Evolutionary conservation across 2,113 vertebrate species (phyloP).

Genomic region (Onychostruthus taczanowskii): DNA sequence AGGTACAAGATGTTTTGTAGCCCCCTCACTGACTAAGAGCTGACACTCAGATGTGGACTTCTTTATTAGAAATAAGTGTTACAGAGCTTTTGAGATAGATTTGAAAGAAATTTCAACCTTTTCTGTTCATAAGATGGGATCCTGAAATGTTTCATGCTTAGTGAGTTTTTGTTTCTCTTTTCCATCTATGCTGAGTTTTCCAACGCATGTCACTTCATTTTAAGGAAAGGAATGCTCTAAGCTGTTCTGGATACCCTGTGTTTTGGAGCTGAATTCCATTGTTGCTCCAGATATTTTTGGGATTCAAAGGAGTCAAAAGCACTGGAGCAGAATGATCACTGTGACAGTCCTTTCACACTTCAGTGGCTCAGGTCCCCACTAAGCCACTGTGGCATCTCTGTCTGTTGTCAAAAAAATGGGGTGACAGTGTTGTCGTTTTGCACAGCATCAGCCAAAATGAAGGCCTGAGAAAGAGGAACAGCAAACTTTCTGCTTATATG

Average conservation of each 20-base stretch:
- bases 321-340: neutral
- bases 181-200: neutral
- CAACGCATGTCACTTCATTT: neutral
- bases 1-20: neutral
- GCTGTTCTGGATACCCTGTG: neutral
- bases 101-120: neutral
- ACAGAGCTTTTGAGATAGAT: neutral
- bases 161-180: neutral
- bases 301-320: neutral
- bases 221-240: neutral
- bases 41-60: neutral
- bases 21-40: neutral
- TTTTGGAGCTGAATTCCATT: neutral
- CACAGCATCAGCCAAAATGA: neutral
- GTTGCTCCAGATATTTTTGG: neutral
- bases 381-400: neutral
- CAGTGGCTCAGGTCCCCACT: neutral
- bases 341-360: slow-evolving; percentile 32
- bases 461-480: neutral
- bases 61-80: neutral
- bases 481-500: neutral
- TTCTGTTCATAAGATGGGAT: neutral
- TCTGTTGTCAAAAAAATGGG: neutral
- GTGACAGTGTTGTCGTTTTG: neutral
- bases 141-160: neutral